phyloP scores from a whole-genome alignment of 2,888 invertebrate species.

The Apamea epomidion region DNA sequence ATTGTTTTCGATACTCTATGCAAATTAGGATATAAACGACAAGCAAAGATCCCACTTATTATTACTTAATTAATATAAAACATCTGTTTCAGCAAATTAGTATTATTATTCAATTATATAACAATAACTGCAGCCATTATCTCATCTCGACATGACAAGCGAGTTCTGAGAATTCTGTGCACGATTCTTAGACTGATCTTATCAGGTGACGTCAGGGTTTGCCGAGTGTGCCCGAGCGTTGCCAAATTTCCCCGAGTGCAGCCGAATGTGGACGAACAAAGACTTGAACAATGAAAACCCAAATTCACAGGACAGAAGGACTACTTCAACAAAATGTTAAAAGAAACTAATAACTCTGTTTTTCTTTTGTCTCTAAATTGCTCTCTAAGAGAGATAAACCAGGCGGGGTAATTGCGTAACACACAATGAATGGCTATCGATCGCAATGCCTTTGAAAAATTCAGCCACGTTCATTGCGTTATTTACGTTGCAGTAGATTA shows the following conservation, averaged over 20 bases:
- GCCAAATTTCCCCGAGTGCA: conserved; percentile 45
- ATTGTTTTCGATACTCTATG: conserved; percentile 11
- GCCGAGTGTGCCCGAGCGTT: conserved; percentile 51
- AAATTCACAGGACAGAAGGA: conserved; percentile 28
- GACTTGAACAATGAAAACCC: conserved; percentile 53
- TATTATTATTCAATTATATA: conserved; percentile 34
- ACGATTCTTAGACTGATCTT: conserved; percentile 59
- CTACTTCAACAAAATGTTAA: not conserved
- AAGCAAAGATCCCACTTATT: not conserved
- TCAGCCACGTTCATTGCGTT: no score
- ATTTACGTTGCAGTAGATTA: not conserved
- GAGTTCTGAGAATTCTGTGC: conserved; percentile 59
- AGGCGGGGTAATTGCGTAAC: not conserved
- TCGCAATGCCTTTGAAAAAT: not conserved
- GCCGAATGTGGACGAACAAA: conserved; percentile 59
- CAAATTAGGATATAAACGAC: conserved; percentile 8
- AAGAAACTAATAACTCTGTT: not conserved
- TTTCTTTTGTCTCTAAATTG: not conserved
- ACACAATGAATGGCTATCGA: not conserved
- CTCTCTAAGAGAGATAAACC: not conserved
- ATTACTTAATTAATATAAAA: conserved; percentile 24
- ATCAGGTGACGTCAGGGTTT: conserved; percentile 55
- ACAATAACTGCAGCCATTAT: conserved; percentile 39
- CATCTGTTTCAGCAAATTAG: conserved; percentile 12
- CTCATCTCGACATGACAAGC: conserved; percentile 45